A percentile compares a stretch with the other conserved stretches of the same genome.
These are phyloP conservation scores for Leptothorax acervorum DNA, from an alignment of 2,888 invertebrate genomes.

Conservation along the genomic window DNA sequence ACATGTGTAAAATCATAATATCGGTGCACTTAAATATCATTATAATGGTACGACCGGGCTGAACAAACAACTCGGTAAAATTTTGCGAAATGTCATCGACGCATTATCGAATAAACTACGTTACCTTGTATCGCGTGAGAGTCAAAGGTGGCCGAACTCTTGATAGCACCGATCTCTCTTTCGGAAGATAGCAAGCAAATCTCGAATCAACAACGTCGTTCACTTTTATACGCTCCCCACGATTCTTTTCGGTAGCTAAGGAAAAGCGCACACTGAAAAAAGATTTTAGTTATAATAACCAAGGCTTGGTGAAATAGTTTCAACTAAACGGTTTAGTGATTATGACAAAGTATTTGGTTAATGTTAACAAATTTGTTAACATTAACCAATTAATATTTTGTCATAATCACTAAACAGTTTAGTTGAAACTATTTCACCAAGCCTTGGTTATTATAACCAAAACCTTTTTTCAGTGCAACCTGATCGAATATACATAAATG, in stretches of 20 bases:
- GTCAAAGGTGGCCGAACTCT: constrained; percentile 39
- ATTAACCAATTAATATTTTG: no score
- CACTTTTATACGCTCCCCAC: background rate
- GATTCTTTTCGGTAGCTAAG: background rate
- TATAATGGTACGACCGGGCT: background rate
- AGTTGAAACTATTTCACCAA: no score
- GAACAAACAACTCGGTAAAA: constrained; percentile 7
- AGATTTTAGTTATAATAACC: no score
- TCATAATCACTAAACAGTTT: no score
- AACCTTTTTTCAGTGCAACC: background rate
- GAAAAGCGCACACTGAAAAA: background rate
- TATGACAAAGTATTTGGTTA: no score
- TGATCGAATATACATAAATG: background rate
- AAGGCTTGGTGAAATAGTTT: no score
- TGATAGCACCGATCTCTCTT: background rate
- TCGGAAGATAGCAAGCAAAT: constrained; percentile 10
- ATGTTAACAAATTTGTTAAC: no score
- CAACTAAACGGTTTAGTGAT: no score
- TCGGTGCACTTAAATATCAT: background rate
- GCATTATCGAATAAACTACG: constrained; percentile 13
- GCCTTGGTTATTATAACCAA: no score
- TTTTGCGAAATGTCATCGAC: constrained; percentile 3
- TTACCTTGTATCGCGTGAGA: constrained; percentile 1
- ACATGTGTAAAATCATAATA: background rate
- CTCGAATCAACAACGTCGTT: background rate